Evolutionary conservation across 2,888 invertebrate species (phyloP), one percentile per base, ranked within the genome.

Genomic region (Cerastis rubricosa): DNA sequence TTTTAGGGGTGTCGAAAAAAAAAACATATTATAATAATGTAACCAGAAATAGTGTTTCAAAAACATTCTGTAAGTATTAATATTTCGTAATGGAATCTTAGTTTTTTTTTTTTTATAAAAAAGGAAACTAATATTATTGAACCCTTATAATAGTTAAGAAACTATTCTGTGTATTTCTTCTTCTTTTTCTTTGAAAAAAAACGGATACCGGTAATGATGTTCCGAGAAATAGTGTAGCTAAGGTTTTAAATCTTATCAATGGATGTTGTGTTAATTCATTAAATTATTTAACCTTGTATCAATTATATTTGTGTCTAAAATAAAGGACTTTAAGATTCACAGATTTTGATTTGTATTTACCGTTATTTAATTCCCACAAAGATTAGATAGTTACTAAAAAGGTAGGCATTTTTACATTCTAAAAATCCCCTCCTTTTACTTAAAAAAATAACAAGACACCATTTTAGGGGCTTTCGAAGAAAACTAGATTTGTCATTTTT

Each of bases 241-340:
- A 64, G 43, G 43, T 64, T 43, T 64, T n/a, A n/a, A 43, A 64
- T 64, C n/a, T n/a, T 64, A 1, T 43, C 43, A 64, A 64, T 64
- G 17, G 25, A 43, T 25, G n/a, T 64, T 64, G 14, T 43, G 43
- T 25, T 64, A 64, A 64, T n/a, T n/a, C n/a, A 3, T 14, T 64
- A 63, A 8, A 64, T 43, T 64, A 64, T n/a, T 1, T 43, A 17
- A 25, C 43, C 43, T 43, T 64, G 14, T 43, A 25, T 43, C 43
- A 43, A 25, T n/a, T 25, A n/a, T 64, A 61, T 64, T 17, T n/a
- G 64, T 64, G 64, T 64, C 64, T 64, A 9, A 25, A 61, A 17
- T 64, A 64, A 43, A 64, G n/a, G 64, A 43, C 14, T 43, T 64
- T n/a, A 17, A 64, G 43, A 64, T 17, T 29, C 9, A 59, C 4